These are phyloP conservation scores for Aproaerema taeniolella DNA, from an alignment of 2,888 invertebrate species.

Conservation along the genomic window DNA sequence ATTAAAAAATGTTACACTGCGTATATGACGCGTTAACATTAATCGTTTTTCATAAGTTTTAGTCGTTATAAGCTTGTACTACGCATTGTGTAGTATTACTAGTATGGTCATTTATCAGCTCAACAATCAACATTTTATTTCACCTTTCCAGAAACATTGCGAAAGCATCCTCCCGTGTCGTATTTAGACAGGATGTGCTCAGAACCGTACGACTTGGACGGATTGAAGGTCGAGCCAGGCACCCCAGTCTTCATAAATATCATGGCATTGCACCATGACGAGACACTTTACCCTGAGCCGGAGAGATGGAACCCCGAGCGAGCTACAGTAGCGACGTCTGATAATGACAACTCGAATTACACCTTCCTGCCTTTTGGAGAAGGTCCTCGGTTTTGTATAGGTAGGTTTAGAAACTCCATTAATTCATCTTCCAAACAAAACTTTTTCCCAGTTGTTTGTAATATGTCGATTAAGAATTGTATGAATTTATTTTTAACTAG, in stretches of 20 bases:
- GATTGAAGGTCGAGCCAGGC: constrained; percentile 41
- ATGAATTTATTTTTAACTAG: too few species aligned
- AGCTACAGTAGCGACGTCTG: constrained; percentile 28
- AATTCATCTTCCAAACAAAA: too few species aligned
- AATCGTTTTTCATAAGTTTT: too few species aligned
- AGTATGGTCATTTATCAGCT: too few species aligned
- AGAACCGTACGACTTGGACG: constrained; percentile 38
- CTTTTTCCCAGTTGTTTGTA: too few species aligned
- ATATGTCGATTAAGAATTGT: too few species aligned
- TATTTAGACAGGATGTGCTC: constrained; percentile 47
- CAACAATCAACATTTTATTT: too few species aligned
- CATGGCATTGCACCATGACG: constrained; percentile 44
- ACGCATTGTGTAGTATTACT: too few species aligned
- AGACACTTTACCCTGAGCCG: constrained; percentile 44
- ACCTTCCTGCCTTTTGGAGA: constrained; percentile 55
- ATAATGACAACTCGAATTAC: constrained; percentile 50
- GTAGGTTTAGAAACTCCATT: too few species aligned
- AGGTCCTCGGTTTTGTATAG: constrained; percentile 49
- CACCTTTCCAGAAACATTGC: constrained; percentile 49
- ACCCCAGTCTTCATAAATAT: constrained; percentile 50
- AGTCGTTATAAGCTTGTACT: too few species aligned
- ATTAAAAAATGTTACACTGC: too few species aligned
- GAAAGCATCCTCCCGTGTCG: constrained; percentile 44
- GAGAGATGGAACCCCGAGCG: constrained; percentile 50
- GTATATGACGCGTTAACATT: too few species aligned